Percentiles rank a stretch among this genome's conserved stretches.
These are phyloP conservation scores for Agapornis roseicollis DNA, from an alignment of 2,113 vertebrate species.

Conservation along the genomic window DNA sequence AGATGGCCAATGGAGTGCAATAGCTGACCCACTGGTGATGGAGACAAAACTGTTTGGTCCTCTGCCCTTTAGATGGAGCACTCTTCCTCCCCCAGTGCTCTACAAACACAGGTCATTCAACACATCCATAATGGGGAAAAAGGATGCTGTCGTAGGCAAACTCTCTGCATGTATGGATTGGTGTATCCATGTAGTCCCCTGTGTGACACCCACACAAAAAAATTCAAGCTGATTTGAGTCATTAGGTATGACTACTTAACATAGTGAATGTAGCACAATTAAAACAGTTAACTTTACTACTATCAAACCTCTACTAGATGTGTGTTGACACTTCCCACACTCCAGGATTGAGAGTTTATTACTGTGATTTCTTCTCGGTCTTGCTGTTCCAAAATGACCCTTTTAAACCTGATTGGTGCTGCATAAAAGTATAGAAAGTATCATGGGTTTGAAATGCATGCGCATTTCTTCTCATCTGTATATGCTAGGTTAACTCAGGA, in stretches of 20 bases:
- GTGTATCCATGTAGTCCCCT: background rate
- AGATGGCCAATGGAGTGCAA: fast-evolving
- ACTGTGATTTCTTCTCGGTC: slow-evolving; percentile 9
- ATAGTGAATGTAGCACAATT: background rate
- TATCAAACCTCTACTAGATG: background rate
- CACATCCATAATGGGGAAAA: background rate
- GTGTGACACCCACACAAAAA: background rate
- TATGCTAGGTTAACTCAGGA: background rate
- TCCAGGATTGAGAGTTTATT: background rate
- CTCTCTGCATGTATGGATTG: background rate
- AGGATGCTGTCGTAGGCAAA: background rate
- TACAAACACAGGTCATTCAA: background rate
- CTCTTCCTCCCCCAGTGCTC: background rate
- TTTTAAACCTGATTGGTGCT: background rate
- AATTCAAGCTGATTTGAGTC: background rate
- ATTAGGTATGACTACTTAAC: background rate
- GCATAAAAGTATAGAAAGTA: background rate
- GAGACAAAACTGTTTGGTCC: background rate
- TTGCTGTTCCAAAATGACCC: background rate
- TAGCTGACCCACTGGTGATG: background rate
- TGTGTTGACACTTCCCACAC: background rate
- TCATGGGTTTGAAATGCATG: background rate
- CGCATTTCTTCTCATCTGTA: background rate
- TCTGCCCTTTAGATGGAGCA: background rate
- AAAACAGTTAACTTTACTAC: background rate